phyloP scores from a whole-genome alignment of 2,113 vertebrate genomes.

The Anarrhichthys ocellatus region DNA sequence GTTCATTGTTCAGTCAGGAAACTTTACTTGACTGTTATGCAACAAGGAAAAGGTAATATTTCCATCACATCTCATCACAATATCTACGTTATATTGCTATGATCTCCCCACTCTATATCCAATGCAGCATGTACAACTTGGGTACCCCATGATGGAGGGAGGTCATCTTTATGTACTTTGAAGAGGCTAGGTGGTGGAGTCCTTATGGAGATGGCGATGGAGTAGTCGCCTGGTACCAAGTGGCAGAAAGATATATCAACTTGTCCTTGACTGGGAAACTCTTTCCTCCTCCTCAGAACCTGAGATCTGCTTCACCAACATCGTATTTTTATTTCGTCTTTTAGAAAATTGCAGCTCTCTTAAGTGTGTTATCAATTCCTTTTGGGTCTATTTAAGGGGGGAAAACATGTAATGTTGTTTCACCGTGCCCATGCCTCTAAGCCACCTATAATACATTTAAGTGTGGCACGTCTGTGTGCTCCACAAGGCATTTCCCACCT shows the following conservation, averaged over 20 bases:
- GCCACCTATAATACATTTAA: neutral
- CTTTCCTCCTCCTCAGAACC: neutral
- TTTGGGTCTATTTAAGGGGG: neutral
- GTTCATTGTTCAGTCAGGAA: neutral
- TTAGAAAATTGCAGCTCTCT: neutral
- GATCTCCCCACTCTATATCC: neutral
- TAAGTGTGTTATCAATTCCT: neutral
- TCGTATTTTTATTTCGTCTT: neutral
- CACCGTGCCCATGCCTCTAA: neutral
- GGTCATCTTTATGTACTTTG: too few species aligned
- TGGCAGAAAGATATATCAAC: neutral
- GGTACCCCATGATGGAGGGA: neutral
- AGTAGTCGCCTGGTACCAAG: neutral
- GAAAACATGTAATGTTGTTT: neutral
- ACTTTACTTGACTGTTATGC: neutral
- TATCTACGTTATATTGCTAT: neutral
- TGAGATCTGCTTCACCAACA: neutral
- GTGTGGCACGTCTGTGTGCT: neutral
- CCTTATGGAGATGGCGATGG: neutral
- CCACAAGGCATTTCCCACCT: conserved; percentile 19
- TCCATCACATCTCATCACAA: neutral
- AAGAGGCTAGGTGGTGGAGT: neutral
- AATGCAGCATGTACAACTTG: neutral
- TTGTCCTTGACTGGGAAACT: neutral
- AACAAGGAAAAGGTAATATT: neutral